Evolutionary conservation across 1,140 invertebrate species (phyloP).

Genomic region (Reticulitermes speratus): DNA sequence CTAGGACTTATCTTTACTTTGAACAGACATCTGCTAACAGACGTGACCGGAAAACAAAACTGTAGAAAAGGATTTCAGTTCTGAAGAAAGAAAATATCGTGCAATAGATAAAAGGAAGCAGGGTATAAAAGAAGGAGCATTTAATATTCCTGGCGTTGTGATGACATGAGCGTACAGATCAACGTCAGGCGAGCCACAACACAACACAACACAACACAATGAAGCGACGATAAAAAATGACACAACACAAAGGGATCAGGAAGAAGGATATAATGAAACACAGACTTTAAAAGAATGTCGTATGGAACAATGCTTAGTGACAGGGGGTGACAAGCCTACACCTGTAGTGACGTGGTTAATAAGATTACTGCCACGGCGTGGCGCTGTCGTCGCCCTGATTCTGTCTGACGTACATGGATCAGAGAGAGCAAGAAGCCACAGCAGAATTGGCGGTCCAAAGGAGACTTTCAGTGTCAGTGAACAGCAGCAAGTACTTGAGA

Average conservation of each 20-base stretch:
- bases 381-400: constrained; percentile 16
- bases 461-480: too few species aligned
- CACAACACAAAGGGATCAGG: neutral
- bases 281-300: neutral
- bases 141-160: neutral
- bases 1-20: neutral
- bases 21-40: neutral
- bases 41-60: neutral
- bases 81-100: neutral
- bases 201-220: neutral
- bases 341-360: constrained; percentile 4
- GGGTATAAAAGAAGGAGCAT: neutral
- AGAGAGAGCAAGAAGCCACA: neutral
- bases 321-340: neutral
- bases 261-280: constrained; percentile 12
- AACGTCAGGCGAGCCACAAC: constrained; percentile 12
- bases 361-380: neutral
- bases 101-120: neutral
- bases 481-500: too few species aligned
- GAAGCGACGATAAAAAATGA: neutral
- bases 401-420: neutral
- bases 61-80: neutral
- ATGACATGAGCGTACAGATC: neutral
- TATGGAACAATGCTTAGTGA: neutral
- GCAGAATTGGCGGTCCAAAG: too few species aligned